Base-by-base conservation (phyloP, 2,888 invertebrate genomes). In the Nomada ruficornis region DNA sequence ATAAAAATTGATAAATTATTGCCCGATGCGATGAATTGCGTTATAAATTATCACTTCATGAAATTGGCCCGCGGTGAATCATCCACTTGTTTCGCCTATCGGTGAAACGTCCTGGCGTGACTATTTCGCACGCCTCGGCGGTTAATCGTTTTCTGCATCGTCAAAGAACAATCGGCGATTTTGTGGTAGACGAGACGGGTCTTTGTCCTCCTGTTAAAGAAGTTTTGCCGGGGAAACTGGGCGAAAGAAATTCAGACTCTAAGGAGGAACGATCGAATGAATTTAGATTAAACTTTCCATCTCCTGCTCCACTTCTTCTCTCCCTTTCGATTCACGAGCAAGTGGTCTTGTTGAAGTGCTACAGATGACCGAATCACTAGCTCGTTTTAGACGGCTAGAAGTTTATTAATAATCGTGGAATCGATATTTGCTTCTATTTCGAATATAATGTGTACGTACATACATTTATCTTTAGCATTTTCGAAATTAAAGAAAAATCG, bases 241-340 rank as follows among this genome's bases (percentile, higher is more conserved):
- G 29, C 36, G 29, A 50, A 65, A 65, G 52, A 64, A 76, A 55
- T 60, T 18, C 65, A 54, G 60, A 52, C 26, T 54, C 42, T 15
- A 23, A 11, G 18, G 52, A 26, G 47, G 68, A 50, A 65, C 52
- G 77, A 77, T 60, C 77, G 54, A 77, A 77, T 74, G 60, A 74
- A 74, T 77, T 74, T 77, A 47, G 77, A 74, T 74, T 77, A 67
- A 74, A 77, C 75, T 77, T 77, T 65, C 29, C 69, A 54, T 62
- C 69, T 69, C 44, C 26, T 15, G 54, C 10, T 44, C n/a, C 15
- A 18, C n/a, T 60, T 52, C 9, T 54, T 26, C 20, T 18, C 3
- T 23, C 2, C n/a, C 10, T 15, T 26, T 9, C 57, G 63, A 67
- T 67, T 54, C 54, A 7, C 52, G 29, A 36, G n/a, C 44, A 52